These are phyloP conservation scores for Microhierax caerulescens DNA, from an alignment of 2,797 vertebrate genomes.

Conservation along the genomic window DNA sequence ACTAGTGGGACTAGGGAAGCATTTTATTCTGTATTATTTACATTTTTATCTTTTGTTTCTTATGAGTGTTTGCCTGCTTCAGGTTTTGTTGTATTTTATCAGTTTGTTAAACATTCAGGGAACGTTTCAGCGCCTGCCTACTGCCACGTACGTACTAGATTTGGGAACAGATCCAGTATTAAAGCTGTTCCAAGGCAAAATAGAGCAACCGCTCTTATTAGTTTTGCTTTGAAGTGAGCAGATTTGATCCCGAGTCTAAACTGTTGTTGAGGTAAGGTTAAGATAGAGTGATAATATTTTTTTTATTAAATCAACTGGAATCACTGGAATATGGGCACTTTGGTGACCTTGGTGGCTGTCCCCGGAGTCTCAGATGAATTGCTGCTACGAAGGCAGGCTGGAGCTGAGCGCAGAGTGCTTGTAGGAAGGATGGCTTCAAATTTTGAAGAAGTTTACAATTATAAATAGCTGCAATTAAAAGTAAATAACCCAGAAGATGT, in stretches of 20 bases:
- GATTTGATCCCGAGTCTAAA: background rate
- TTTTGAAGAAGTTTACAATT: background rate
- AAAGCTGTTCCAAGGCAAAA: background rate
- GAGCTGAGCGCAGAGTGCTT: background rate
- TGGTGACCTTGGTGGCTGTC: background rate
- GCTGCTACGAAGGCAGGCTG: background rate
- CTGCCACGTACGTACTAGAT: background rate
- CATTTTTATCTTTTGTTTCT: background rate
- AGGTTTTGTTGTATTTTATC: background rate
- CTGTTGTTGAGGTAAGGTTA: background rate
- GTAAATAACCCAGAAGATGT: background rate
- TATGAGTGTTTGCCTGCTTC: background rate
- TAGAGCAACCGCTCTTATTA: background rate
- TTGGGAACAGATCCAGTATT: background rate
- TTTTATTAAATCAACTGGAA: background rate
- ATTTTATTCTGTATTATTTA: background rate
- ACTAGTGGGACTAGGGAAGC: background rate
- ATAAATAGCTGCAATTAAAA: conserved; percentile 12
- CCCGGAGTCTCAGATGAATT: background rate
- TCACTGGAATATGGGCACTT: background rate
- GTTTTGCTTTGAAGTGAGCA: background rate
- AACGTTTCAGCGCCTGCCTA: background rate
- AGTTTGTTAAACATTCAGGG: fast-evolving
- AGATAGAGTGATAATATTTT: background rate
- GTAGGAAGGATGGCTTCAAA: background rate